A percentile compares a stretch with the other conserved stretches of the same genome.
These are phyloP conservation scores for Labrus mixtus DNA, from an alignment of 2,113 vertebrate genomes.

Conservation along the genomic window DNA sequence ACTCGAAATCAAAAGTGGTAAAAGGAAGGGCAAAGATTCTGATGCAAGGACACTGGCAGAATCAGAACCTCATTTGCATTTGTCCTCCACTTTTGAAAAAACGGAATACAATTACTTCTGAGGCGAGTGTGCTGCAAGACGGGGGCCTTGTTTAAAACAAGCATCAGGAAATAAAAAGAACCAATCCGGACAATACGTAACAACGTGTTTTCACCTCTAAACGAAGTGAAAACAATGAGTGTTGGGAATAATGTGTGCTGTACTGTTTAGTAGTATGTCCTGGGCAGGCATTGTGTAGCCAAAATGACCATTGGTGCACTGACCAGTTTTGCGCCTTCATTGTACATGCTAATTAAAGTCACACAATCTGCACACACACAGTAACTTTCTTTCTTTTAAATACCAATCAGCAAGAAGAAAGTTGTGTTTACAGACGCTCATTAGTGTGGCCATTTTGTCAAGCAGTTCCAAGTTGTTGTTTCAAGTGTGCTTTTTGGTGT, in stretches of 20 bases:
- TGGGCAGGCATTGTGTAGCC: neutral
- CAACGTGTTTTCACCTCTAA: neutral
- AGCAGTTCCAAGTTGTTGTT: constrained; percentile 74
- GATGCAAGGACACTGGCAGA: neutral
- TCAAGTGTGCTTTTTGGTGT: constrained; percentile 73
- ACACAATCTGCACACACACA: constrained; percentile 8
- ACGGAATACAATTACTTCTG: too few species aligned
- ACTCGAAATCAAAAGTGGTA: neutral
- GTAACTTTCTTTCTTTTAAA: constrained; percentile 29
- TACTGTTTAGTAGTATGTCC: neutral
- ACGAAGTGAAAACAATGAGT: neutral
- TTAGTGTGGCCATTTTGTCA: constrained; percentile 73
- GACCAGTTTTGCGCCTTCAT: constrained; percentile 13
- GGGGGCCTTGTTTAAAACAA: too few species aligned
- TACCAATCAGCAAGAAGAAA: constrained; percentile 68
- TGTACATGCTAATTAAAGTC: constrained; percentile 37
- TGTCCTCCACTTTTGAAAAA: neutral
- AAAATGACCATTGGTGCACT: constrained; percentile 22
- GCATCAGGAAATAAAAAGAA: too few species aligned
- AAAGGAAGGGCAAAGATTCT: neutral
- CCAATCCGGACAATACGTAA: too few species aligned
- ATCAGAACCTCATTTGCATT: neutral
- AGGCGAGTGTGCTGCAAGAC: too few species aligned
- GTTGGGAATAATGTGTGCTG: neutral
- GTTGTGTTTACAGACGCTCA: constrained; percentile 71